A percentile compares a stretch with the other conserved stretches of the same genome.
These are phyloP conservation scores for Scolopax rusticola DNA, from an alignment of 2,797 vertebrate species.

Conservation along the genomic window DNA sequence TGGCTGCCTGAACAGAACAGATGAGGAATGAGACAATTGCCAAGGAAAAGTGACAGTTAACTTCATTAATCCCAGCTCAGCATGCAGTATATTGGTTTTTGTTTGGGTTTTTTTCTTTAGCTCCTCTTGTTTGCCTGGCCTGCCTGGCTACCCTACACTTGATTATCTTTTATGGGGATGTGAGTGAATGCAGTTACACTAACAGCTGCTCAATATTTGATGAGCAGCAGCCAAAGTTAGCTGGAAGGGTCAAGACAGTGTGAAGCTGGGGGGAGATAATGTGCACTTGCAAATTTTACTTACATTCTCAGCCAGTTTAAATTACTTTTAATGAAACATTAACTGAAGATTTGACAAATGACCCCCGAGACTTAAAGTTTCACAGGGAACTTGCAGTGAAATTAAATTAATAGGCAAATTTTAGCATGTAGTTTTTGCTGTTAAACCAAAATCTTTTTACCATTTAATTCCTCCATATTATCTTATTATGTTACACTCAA, in stretches of 20 bases:
- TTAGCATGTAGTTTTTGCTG: slow-evolving; percentile 29
- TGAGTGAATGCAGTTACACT: slow-evolving; percentile 29
- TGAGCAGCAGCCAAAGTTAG: slow-evolving; percentile 41
- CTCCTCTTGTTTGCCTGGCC: not conserved
- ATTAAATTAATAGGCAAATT: slow-evolving; percentile 56
- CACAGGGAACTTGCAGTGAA: slow-evolving; percentile 27
- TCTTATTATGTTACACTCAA: not conserved
- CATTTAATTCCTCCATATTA: not conserved
- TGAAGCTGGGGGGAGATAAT: slow-evolving; percentile 15
- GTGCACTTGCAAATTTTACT: slow-evolving; percentile 53
- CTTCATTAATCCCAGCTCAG: not conserved
- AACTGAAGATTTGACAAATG: slow-evolving; percentile 58
- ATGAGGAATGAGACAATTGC: not conserved
- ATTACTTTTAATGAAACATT: slow-evolving; percentile 69
- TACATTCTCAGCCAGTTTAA: slow-evolving; percentile 29
- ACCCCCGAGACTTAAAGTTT: slow-evolving; percentile 56
- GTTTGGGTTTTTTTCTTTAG: not conserved
- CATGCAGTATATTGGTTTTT: not conserved
- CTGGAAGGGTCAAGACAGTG: slow-evolving; percentile 31
- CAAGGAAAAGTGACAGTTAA: not conserved
- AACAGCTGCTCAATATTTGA: slow-evolving; percentile 64
- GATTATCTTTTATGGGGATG: not conserved
- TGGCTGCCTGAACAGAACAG: not conserved
- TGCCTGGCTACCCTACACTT: not conserved
- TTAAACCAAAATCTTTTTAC: slow-evolving; percentile 15